Base-by-base conservation (phyloP, 2,888 invertebrate genomes). In the Drosophila merina region DNA sequence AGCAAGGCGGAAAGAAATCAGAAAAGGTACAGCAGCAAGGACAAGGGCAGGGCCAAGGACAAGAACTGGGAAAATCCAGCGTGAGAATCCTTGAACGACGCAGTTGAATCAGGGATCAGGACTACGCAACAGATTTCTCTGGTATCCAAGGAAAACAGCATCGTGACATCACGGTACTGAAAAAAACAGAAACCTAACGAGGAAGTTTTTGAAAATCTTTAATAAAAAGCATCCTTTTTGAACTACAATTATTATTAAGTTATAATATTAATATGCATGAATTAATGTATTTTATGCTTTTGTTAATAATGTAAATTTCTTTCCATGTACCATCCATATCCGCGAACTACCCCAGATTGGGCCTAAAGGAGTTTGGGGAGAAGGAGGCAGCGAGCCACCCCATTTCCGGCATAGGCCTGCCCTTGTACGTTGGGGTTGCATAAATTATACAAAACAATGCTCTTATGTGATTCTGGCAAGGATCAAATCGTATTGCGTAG, bases 31-130 rank as follows among this genome's bases (percentile, higher is more conserved):
- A 36, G 25, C 20, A 49, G 12, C 33, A 42, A 42, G 73, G 68
- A 55, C 57, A 74, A 67, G 77, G 69, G 60, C 66, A 58, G 60
- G 71, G 47, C 69, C 68, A 68, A 73, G 76, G 60, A 72, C 62
- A 62, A 44, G 31, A 52, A 51, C 44, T 57, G 59, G 62, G 59
- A 79, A 66, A 68, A 59, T 60, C 60, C 70, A 85, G 52, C 83
- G 83, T 84, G 83, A 88, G 83, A 84, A 84, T 76, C 50, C 51
- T 38, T 36, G 31, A 30, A 64, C 75, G 62, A 84, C 81, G 87
- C 76, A 82, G 31, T 78, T 62, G 56, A 56, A 52, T 56, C 10
- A 52, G 56, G 55, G 55, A 59, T 63, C 63, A 62, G 57, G 69
- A 68, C 58, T 69, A 69, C 67, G 76, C 73, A 73, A 66, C 59